Conservation (phyloP, 1,140 invertebrate genomes). For the Sarcophaga bullata region DNA sequence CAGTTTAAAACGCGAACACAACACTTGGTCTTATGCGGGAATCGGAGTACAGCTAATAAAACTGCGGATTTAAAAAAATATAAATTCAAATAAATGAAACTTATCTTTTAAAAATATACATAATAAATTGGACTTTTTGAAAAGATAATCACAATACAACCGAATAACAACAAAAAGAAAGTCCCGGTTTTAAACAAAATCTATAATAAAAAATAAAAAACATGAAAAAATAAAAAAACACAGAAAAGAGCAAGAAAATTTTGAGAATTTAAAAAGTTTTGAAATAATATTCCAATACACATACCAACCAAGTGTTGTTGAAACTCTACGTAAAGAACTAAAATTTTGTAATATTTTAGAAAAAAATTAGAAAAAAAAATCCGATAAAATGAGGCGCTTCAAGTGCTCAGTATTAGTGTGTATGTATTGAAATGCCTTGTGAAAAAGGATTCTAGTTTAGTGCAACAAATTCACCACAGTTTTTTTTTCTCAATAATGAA, state of each 20-base stretch:
- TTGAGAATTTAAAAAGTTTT: too few relatives aligned
- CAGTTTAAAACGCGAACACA: slow-evolving; percentile 33
- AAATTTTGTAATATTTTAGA: background rate
- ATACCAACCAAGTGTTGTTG: too few relatives aligned
- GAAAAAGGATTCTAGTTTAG: too few relatives aligned
- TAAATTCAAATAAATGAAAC: background rate
- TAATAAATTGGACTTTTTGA: slow-evolving; percentile 11
- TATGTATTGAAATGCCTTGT: slow-evolving; percentile 48
- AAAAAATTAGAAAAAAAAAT: background rate
- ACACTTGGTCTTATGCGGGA: background rate
- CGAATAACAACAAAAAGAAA: slow-evolving; percentile 8
- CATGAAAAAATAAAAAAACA: too few relatives aligned
- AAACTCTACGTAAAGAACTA: too few relatives aligned
- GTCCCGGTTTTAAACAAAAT: background rate
- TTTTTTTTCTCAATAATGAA: background rate
- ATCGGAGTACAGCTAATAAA: background rate
- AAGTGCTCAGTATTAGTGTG: slow-evolving; percentile 62
- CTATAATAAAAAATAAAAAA: slow-evolving; percentile 1
- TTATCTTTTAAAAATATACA: slow-evolving; percentile 7
- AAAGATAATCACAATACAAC: background rate
- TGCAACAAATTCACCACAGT: too few relatives aligned
- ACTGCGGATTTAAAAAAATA: background rate
- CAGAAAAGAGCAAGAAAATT: too few relatives aligned
- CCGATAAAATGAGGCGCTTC: slow-evolving; percentile 52
- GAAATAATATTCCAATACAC: too few relatives aligned